Evolutionary conservation across 2,797 vertebrate genomes (phyloP).

Genomic region (Melanotaenia boesemani): DNA sequence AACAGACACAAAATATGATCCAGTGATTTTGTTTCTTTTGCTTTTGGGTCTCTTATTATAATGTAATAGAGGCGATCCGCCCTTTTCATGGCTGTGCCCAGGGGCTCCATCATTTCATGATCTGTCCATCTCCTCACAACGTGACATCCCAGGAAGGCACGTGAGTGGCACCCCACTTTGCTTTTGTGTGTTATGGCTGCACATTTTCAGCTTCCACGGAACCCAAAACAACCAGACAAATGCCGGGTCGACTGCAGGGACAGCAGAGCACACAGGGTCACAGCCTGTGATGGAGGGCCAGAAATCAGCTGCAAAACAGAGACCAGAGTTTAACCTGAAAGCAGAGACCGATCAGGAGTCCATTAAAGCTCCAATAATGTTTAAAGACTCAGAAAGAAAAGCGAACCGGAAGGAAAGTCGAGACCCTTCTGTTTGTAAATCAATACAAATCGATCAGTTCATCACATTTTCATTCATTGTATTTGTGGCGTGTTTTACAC

Average conservation of each 20-base stretch:
- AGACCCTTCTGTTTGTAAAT: background rate
- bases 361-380: background rate
- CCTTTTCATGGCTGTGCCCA: background rate
- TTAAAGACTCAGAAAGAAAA: background rate
- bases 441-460: constrained; percentile 2
- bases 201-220: background rate
- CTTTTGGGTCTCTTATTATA: no score
- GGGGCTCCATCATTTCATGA: background rate
- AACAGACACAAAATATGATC: no score
- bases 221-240: background rate
- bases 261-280: background rate
- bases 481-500: background rate
- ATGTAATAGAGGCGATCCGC: no score
- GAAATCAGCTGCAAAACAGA: no score
- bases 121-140: background rate
- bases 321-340: background rate
- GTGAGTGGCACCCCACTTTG: background rate
- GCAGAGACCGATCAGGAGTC: background rate
- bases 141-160: background rate
- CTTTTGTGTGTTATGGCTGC: background rate
- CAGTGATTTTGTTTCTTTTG: no score
- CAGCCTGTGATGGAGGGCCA: background rate
- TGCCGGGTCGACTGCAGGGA: no score
- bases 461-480: constrained; percentile 3
- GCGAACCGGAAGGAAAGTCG: background rate